Percentiles rank a stretch among this genome's conserved stretches.
phyloP scores from a whole-genome alignment of 2,888 invertebrate species.

The Choristoneura rosaceana region DNA sequence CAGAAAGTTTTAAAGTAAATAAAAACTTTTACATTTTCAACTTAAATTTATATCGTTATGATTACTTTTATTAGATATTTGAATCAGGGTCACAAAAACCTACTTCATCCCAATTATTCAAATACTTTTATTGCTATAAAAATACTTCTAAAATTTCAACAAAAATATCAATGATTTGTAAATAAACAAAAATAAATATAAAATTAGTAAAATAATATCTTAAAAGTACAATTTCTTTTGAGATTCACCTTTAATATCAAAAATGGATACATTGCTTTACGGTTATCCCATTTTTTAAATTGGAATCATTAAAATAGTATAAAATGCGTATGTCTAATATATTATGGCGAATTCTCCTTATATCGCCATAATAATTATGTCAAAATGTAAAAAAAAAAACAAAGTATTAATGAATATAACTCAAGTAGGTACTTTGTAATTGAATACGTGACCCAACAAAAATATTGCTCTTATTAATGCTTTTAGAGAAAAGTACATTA shows the following conservation, averaged over 20 bases:
- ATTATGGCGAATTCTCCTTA: no score
- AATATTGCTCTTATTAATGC: not conserved
- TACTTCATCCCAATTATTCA: not conserved
- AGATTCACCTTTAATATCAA: not conserved
- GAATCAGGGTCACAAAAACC: not conserved
- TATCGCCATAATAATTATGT: no score
- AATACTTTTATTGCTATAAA: not conserved
- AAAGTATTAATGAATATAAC: no score
- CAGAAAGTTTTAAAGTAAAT: no score
- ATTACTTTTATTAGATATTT: no score
- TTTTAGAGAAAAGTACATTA: not conserved
- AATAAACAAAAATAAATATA: not conserved
- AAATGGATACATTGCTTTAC: not conserved
- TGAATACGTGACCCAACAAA: not conserved
- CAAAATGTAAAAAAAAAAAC: no score
- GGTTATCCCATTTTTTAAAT: no score
- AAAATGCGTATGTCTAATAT: no score
- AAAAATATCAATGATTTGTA: conserved; percentile 1
- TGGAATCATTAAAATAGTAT: no score
- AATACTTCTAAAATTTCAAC: not conserved
- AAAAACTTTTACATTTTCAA: no score
- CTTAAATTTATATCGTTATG: no score
- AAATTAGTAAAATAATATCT: not conserved
- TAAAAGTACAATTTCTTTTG: not conserved
- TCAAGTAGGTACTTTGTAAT: no score